Percentiles rank a stretch among this genome's conserved stretches.
phyloP scores from a whole-genome alignment of 2,797 vertebrate genomes.

The Otolemur crassicaudatus region DNA sequence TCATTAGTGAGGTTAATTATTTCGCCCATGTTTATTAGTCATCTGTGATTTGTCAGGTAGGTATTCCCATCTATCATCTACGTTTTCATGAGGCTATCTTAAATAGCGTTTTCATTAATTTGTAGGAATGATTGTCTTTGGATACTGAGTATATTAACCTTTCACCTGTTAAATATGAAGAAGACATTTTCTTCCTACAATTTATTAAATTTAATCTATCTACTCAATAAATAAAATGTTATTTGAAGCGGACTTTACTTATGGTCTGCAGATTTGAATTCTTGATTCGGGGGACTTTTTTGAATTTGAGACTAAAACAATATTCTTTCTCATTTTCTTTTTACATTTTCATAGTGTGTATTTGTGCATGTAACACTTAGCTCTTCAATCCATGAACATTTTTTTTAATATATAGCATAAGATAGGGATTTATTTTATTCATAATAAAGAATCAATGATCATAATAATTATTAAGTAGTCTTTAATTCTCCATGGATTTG shows the following conservation, averaged over 20 bases:
- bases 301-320: background rate
- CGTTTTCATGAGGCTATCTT: background rate
- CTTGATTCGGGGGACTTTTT: background rate
- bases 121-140: background rate
- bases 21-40: background rate
- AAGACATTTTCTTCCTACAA: background rate
- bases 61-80: background rate
- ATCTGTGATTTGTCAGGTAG: background rate
- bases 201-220: background rate
- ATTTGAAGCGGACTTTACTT: background rate
- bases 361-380: background rate
- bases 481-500: background rate
- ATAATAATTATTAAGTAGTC: background rate
- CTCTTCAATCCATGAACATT: background rate
- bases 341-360: background rate
- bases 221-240: constrained; percentile 29
- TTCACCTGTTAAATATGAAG: background rate
- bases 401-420: background rate
- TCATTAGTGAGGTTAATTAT: background rate
- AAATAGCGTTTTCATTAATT: background rate
- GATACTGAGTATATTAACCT: background rate
- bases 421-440: background rate
- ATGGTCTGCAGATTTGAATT: background rate
- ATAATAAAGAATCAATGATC: background rate
- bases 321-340: background rate